Percentiles rank a stretch among this genome's conserved stretches.
phyloP scores from a whole-genome alignment of 2,888 invertebrate genomes.

The Leistus spinibarbis region DNA sequence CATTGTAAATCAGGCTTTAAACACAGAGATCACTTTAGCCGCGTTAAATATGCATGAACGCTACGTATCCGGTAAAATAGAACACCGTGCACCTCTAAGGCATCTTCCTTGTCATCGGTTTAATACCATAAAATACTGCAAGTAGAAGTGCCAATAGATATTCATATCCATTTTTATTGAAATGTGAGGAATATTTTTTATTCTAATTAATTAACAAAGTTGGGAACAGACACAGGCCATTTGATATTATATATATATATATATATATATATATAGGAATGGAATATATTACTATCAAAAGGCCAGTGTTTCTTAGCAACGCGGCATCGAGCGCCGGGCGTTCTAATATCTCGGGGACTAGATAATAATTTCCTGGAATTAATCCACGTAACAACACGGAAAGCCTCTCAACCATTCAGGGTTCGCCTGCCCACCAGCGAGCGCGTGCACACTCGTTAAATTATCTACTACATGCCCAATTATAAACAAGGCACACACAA shows the following conservation, averaged over 20 bases:
- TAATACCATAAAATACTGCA: neutral
- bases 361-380: conserved; percentile 37
- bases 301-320: neutral
- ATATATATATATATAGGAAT: too few species aligned
- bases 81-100: neutral
- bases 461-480: neutral
- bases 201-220: neutral
- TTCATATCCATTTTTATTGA: neutral
- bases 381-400: conserved; percentile 28
- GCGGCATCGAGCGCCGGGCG: neutral
- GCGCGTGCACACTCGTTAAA: neutral
- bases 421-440: neutral
- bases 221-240: neutral
- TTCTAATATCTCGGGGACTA: conserved; percentile 5
- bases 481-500: neutral
- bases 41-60: conserved; percentile 32
- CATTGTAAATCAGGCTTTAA: conserved; percentile 28
- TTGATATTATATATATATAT: too few species aligned
- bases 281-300: neutral
- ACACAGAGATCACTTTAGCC: conserved; percentile 33
- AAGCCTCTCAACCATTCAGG: conserved; percentile 22
- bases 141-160: neutral
- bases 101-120: neutral
- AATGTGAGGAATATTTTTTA: neutral
- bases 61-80: neutral